Evolutionary conservation across 92 coral and sea anemone species (phyloP).

Genomic region (Bergia puertoricense): DNA sequence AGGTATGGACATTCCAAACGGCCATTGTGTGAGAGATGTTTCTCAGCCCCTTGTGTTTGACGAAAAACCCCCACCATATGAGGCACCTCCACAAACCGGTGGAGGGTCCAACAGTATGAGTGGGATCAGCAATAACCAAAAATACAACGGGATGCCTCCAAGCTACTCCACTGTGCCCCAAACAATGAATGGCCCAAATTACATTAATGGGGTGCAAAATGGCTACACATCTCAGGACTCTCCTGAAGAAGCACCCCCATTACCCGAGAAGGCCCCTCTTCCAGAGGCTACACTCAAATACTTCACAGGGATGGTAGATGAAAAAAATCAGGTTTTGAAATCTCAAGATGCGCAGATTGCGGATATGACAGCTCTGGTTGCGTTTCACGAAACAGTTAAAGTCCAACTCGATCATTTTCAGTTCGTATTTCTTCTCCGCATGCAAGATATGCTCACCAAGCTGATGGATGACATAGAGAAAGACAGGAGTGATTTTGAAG

Average conservation of each 20-base stretch:
- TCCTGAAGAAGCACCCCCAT: constrained; percentile 53
- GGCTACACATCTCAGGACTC: not conserved
- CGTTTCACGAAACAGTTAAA: constrained; percentile 61
- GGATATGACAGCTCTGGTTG: constrained; percentile 71
- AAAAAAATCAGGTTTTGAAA: constrained; percentile 25
- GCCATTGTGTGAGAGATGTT: constrained; percentile 20
- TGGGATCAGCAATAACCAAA: constrained; percentile 4
- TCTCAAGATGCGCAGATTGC: constrained; percentile 55
- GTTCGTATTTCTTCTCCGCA: constrained; percentile 82
- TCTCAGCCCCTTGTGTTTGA: constrained; percentile 12
- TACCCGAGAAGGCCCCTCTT: constrained; percentile 56
- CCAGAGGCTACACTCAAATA: constrained; percentile 25
- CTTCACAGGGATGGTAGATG: constrained; percentile 8
- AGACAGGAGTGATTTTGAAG: constrained; percentile 48
- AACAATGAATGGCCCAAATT: not conserved
- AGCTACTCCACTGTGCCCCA: constrained; percentile 9
- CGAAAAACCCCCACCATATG: constrained; percentile 43
- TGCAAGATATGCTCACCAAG: constrained; percentile 84
- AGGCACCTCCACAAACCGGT: not conserved
- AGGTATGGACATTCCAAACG: constrained; percentile 26
- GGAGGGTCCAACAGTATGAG: not conserved
- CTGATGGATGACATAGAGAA: constrained; percentile 72
- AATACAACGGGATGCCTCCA: not conserved
- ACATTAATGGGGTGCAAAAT: not conserved
- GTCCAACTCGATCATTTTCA: constrained; percentile 92